These are phyloP conservation scores for Buceros bicornis DNA, from an alignment of 2,797 vertebrate species.

Conservation along the genomic window DNA sequence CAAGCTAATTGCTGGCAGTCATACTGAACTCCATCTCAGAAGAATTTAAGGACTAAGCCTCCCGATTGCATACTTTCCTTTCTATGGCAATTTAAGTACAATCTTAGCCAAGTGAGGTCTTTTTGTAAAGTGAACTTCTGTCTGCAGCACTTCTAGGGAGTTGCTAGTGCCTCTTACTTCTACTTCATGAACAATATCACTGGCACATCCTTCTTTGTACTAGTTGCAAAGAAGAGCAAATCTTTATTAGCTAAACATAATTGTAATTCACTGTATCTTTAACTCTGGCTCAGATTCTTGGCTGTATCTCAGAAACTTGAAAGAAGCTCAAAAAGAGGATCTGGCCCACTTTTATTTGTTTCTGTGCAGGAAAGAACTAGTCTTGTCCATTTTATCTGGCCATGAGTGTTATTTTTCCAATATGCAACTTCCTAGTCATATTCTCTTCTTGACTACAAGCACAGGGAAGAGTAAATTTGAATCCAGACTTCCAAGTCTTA, in stretches of 20 bases:
- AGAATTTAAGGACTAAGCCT: neutral
- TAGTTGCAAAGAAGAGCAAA: neutral
- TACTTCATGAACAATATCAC: neutral
- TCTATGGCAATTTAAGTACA: neutral
- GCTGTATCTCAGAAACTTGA: neutral
- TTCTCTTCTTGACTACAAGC: neutral
- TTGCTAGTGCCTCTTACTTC: neutral
- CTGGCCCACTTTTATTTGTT: neutral
- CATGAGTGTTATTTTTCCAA: neutral
- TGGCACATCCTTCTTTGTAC: neutral
- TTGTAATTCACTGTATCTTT: neutral
- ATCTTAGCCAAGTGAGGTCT: neutral
- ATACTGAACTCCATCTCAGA: neutral
- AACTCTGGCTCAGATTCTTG: neutral
- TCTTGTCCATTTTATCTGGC: neutral
- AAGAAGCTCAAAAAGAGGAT: neutral
- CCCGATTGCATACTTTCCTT: neutral
- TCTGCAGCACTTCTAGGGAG: neutral
- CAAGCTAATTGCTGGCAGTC: neutral
- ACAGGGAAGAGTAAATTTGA: neutral
- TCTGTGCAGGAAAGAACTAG: neutral
- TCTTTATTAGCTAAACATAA: neutral
- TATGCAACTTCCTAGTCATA: neutral
- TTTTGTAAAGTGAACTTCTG: neutral
- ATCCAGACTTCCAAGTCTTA: neutral